Conservation (phyloP, 2,888 invertebrate genomes). For the Amphipyra berbera region DNA sequence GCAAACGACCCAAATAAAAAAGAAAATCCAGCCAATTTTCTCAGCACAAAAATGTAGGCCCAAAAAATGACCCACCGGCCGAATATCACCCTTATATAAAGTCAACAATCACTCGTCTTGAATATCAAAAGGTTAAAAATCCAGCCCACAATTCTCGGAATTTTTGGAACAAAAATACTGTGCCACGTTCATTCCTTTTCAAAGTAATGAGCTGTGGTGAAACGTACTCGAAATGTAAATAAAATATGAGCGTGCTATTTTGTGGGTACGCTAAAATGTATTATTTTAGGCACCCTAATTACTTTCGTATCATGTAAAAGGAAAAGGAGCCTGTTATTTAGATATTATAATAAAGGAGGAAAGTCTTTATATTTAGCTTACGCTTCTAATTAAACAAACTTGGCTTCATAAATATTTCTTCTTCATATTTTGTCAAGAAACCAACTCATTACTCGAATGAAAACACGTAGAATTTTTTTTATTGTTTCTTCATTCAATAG, state of each 20-base stretch:
- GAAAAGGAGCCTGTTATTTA: constrained; percentile 29
- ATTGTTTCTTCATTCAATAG: no score
- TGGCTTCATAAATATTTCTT: background rate
- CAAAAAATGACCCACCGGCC: background rate
- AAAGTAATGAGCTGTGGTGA: constrained; percentile 50
- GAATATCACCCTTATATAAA: constrained; percentile 13
- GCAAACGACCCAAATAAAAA: constrained; percentile 13
- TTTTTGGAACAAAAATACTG: constrained; percentile 29
- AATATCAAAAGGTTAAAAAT: constrained; percentile 26
- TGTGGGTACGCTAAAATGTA: constrained; percentile 25
- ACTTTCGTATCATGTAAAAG: constrained; percentile 34
- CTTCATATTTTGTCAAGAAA: no score
- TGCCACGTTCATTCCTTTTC: constrained; percentile 32
- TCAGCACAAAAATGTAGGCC: background rate
- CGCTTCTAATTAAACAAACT: constrained; percentile 28
- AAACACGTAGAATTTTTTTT: no score
- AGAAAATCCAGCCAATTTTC: constrained; percentile 5
- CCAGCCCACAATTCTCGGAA: background rate
- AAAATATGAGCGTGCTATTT: constrained; percentile 50
- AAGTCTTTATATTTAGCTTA: background rate
- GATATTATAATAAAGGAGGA: constrained; percentile 24
- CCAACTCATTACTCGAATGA: no score
- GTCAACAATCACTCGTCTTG: constrained; percentile 17
- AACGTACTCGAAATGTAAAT: constrained; percentile 51
- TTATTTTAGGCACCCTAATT: constrained; percentile 37